Evolutionary conservation across 2,113 vertebrate genomes (phyloP).

Genomic region (Urocynchramus pylzowi): DNA sequence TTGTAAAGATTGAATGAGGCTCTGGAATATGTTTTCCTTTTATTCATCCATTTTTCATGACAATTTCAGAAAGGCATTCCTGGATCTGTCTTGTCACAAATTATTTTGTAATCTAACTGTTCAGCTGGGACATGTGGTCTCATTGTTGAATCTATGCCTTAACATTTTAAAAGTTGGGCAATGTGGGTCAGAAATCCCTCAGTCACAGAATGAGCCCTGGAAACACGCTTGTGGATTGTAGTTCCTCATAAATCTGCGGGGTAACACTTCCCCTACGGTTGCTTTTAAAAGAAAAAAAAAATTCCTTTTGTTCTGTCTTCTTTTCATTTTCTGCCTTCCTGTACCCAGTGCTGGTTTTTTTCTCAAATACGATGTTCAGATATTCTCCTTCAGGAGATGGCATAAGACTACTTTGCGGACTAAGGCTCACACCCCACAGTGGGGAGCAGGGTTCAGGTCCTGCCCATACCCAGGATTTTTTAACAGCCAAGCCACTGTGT

Average conservation of each 20-base stretch:
- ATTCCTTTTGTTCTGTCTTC: background rate
- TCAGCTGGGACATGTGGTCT: background rate
- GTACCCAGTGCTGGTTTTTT: accelerated
- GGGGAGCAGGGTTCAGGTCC: background rate
- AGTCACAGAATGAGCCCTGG: background rate
- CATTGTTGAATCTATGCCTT: background rate
- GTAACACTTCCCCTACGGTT: background rate
- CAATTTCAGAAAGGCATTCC: background rate
- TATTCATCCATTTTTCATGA: background rate
- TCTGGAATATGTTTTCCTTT: background rate
- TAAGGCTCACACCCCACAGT: background rate
- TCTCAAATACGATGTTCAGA: background rate
- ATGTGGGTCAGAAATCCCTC: background rate
- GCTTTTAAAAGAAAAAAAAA: background rate
- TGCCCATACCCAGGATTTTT: background rate
- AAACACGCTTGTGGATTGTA: background rate
- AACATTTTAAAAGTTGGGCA: background rate
- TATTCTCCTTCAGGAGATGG: background rate
- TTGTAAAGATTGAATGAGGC: background rate
- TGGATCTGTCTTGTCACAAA: background rate
- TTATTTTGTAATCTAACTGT: background rate
- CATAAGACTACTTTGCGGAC: background rate
- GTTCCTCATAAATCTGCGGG: background rate
- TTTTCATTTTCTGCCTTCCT: background rate
- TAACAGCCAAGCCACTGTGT: background rate